A percentile compares a stretch with the other conserved stretches of the same genome.
Evolutionary conservation across 2,888 invertebrate genomes (phyloP).

Genomic region (Megamerina dolium): DNA sequence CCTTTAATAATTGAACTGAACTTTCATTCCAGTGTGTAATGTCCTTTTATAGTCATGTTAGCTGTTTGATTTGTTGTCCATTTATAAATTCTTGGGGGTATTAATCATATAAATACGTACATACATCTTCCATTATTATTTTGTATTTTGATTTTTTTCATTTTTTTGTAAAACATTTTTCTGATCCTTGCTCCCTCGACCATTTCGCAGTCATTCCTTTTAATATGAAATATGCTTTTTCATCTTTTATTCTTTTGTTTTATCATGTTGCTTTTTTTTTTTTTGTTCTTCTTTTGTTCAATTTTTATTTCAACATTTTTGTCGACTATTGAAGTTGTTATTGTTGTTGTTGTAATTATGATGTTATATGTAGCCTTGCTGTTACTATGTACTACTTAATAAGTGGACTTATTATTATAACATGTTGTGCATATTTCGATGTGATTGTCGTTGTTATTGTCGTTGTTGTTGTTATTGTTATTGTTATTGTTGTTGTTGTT

Average conservation of each 20-base stretch:
- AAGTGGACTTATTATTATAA: too few relatives aligned
- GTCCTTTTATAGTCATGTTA: slow-evolving; percentile 34
- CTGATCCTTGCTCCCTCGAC: slow-evolving; percentile 1
- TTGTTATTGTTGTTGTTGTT: neutral
- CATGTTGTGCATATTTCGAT: neutral
- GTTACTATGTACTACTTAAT: too few relatives aligned
- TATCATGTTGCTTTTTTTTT: neutral
- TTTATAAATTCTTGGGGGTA: too few relatives aligned
- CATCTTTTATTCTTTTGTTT: slow-evolving; percentile 8
- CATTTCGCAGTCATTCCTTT: too few relatives aligned
- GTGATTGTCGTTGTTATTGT: neutral
- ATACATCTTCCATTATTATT: neutral
- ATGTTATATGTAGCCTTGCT: too few relatives aligned
- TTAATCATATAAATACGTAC: slow-evolving; percentile 6
- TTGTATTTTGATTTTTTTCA: slow-evolving; percentile 12
- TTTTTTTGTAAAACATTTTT: slow-evolving; percentile 20
- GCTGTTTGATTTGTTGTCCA: too few relatives aligned
- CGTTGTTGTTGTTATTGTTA: neutral
- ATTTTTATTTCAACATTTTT: slow-evolving; percentile 2
- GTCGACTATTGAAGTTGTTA: slow-evolving; percentile 10
- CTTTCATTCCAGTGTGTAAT: slow-evolving; percentile 22
- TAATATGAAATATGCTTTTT: slow-evolving; percentile 14
- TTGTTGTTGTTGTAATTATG: slow-evolving; percentile 14
- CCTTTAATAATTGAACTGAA: slow-evolving; percentile 36
- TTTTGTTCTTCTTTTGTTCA: too few relatives aligned